Percentiles rank a stretch among this genome's conserved stretches.
phyloP scores from a whole-genome alignment of 2,888 invertebrate species.

The Mechanitis messenoides region DNA sequence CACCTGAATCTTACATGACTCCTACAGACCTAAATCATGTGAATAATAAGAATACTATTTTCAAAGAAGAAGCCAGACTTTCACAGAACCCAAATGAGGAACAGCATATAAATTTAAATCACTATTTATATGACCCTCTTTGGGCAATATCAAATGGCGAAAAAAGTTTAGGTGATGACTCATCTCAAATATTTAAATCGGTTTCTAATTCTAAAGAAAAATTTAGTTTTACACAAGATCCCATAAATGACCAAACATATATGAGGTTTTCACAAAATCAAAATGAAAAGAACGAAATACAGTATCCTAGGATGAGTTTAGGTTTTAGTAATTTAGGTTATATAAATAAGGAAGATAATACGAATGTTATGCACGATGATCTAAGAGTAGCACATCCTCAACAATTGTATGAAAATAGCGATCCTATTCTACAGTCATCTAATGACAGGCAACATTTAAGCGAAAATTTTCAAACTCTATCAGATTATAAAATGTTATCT shows the following conservation, averaged over 20 bases:
- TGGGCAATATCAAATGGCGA: slow-evolving; percentile 12
- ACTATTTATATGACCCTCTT: slow-evolving; percentile 21
- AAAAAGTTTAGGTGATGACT: slow-evolving; percentile 9
- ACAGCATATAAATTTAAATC: slow-evolving; percentile 17
- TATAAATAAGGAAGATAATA: not conserved
- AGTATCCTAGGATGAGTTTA: slow-evolving; percentile 2
- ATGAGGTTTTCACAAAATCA: slow-evolving; percentile 4
- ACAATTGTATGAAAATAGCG: not conserved
- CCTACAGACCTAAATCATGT: not conserved
- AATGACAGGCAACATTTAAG: not conserved
- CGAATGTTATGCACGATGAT: not conserved
- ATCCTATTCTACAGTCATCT: not conserved
- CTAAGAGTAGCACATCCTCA: not conserved
- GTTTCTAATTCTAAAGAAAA: not conserved
- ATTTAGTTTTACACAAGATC: slow-evolving; percentile 1
- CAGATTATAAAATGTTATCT: not conserved
- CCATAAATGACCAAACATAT: not conserved
- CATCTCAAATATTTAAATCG: slow-evolving; percentile 14
- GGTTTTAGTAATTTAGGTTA: not conserved
- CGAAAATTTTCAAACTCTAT: not conserved
- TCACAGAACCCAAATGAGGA: not conserved
- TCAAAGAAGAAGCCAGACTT: not conserved
- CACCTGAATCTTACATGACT: not conserved
- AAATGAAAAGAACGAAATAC: slow-evolving; percentile 12
- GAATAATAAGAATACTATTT: not conserved